These are phyloP conservation scores for Orgyia antiqua DNA, from an alignment of 2,888 invertebrate genomes.

Conservation along the genomic window DNA sequence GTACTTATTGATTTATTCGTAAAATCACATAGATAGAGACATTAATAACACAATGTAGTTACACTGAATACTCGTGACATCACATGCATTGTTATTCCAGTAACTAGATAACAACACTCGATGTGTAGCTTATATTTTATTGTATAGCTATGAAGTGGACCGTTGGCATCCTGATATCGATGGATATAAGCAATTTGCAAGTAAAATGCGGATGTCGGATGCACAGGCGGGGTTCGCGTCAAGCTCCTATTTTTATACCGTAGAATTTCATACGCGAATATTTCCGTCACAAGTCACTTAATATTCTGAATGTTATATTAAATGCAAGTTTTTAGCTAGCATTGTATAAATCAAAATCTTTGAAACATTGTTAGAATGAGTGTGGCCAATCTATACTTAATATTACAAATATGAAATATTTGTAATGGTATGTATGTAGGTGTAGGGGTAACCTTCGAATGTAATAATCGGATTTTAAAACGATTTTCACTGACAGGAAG, in stretches of 20 bases:
- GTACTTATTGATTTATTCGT: slow-evolving; percentile 25
- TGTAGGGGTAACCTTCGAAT: too few relatives aligned
- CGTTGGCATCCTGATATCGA: slow-evolving; percentile 48
- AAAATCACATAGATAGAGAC: slow-evolving; percentile 19
- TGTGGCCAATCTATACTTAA: too few relatives aligned
- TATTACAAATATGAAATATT: too few relatives aligned
- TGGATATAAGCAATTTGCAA: slow-evolving; percentile 73
- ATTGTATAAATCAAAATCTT: too few relatives aligned
- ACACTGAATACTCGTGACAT: slow-evolving; percentile 13
- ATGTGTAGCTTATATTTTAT: slow-evolving; percentile 20
- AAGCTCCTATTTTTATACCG: slow-evolving; percentile 45
- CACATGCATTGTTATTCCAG: slow-evolving; percentile 7
- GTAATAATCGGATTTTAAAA: too few relatives aligned
- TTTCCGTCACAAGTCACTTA: too few relatives aligned
- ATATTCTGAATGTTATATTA: too few relatives aligned
- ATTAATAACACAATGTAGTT: slow-evolving; percentile 17
- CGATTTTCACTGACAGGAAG: too few relatives aligned
- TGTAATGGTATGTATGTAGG: too few relatives aligned
- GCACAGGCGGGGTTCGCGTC: slow-evolving; percentile 39
- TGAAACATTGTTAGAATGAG: too few relatives aligned
- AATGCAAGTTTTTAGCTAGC: too few relatives aligned
- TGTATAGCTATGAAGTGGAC: slow-evolving; percentile 23
- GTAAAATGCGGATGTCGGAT: slow-evolving; percentile 64
- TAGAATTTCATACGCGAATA: slow-evolving; percentile 51
- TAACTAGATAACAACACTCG: slow-evolving; percentile 18